phyloP scores from a whole-genome alignment of 2,888 invertebrate genomes.

The Syrista parreyssii region DNA sequence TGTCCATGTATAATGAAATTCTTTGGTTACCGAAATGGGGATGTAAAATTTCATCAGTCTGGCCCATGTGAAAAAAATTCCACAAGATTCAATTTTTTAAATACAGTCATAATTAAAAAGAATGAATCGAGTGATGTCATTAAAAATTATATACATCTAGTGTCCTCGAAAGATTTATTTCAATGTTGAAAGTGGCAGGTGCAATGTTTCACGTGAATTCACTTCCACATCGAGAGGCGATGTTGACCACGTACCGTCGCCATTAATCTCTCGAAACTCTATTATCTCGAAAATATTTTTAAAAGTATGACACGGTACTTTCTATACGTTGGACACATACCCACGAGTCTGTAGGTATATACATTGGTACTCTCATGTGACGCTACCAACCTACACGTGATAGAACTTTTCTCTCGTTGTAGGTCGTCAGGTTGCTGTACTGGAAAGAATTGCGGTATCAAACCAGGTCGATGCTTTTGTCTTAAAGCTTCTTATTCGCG shows the following conservation, averaged over 20 bases:
- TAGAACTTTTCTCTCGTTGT: background rate
- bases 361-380: background rate
- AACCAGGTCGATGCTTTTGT: slow-evolving; percentile 12
- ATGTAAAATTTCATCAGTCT: background rate
- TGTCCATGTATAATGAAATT: slow-evolving; percentile 31
- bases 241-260: background rate
- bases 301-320: background rate
- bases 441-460: slow-evolving; percentile 16
- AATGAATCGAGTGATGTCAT: background rate
- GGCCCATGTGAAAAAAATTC: too few species aligned
- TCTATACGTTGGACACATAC: background rate
- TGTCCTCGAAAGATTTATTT: background rate
- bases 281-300: background rate
- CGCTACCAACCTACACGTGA: background rate
- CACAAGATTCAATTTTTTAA: too few species aligned
- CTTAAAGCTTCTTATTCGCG: slow-evolving; percentile 9
- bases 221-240: background rate
- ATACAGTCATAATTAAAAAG: too few species aligned
- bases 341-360: background rate
- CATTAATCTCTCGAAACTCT: background rate
- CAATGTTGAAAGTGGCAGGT: background rate
- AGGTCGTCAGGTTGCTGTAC: background rate
- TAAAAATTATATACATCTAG: background rate
- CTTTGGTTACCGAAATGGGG: slow-evolving; percentile 1
- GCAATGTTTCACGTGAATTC: background rate